Percentiles rank a stretch among this genome's conserved stretches.
Conservation (phyloP, 2,797 vertebrate species). For the Valencia hispanica region DNA sequence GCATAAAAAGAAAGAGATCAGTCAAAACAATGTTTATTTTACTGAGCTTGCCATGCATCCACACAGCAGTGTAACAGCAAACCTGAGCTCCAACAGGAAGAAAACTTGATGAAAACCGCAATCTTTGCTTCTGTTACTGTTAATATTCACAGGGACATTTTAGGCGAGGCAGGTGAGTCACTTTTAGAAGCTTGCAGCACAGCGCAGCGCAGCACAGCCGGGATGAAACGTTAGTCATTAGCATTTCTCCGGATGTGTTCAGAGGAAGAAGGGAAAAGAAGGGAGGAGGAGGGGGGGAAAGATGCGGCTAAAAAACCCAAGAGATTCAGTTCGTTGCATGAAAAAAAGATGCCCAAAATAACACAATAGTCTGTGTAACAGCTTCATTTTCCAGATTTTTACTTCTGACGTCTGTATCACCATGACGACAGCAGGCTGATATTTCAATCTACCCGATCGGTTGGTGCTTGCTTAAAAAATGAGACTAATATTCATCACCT, state of each 20-base stretch:
- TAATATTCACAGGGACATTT: conserved; percentile 49
- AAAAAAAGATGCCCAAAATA: conserved; percentile 57
- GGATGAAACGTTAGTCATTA: conserved; percentile 72
- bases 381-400: conserved; percentile 52
- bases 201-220: conserved; percentile 37
- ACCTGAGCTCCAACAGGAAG: conserved; percentile 1
- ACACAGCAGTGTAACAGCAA: conserved; percentile 12
- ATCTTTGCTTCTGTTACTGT: conserved; percentile 17
- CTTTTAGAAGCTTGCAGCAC: conserved; percentile 40
- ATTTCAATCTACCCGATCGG: conserved; percentile 22
- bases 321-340: conserved; percentile 47
- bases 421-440: conserved; percentile 60
- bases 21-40: conserved; percentile 37
- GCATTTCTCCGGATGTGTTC: conserved; percentile 72
- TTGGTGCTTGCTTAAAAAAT: conserved; percentile 8
- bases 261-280: conserved; percentile 41
- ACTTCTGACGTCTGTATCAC: conserved; percentile 60
- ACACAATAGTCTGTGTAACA: conserved; percentile 41
- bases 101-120: conserved; percentile 24
- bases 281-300: conserved; percentile 5
- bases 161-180: conserved; percentile 53
- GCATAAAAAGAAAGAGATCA: conserved; percentile 32
- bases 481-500: conserved; percentile 22
- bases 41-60: conserved; percentile 44
- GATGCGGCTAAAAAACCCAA: conserved; percentile 45